These are phyloP conservation scores for Callimico goeldii DNA, from an alignment of 2,797 vertebrate species.

Conservation along the genomic window DNA sequence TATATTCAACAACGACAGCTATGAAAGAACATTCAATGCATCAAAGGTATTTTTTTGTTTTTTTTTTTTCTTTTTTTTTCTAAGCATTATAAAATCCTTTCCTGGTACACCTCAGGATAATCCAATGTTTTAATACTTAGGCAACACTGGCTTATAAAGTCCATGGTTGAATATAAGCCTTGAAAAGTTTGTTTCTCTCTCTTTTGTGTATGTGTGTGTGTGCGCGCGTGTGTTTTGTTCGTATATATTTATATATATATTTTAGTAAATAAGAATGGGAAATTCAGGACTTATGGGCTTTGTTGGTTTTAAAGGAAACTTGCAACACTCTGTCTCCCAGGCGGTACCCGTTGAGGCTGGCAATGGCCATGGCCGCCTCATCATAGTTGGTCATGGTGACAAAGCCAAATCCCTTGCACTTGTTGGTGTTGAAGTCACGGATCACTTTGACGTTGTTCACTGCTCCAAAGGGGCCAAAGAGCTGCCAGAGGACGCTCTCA, in stretches of 20 bases:
- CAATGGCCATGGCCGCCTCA: conserved; percentile 99
- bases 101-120: conserved; percentile 97
- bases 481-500: conserved; percentile 99
- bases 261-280: conserved; percentile 87
- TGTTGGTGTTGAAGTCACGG: conserved; percentile 99
- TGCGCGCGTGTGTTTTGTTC: conserved; percentile 85
- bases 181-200: conserved; percentile 94
- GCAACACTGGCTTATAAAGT: conserved; percentile 99
- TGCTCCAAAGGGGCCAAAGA: conserved; percentile 98
- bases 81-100: conserved; percentile 93
- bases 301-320: conserved; percentile 99
- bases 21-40: conserved; percentile 99
- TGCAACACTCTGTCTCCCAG: conserved; percentile 99
- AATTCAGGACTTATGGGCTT: conserved; percentile 99
- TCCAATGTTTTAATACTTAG: conserved; percentile 99
- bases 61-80: conserved; percentile 87
- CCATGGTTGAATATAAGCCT: conserved; percentile 99
- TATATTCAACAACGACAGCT: conserved; percentile 98
- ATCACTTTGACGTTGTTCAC: conserved; percentile 99
- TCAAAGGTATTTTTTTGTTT: conserved; percentile 92
- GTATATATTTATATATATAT: conserved; percentile 89
- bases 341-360: conserved; percentile 99
- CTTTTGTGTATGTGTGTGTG: conserved; percentile 73
- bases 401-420: conserved; percentile 99
- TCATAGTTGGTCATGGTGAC: conserved; percentile 99